These are phyloP conservation scores for Euspilapteryx auroguttella DNA, from an alignment of 2,888 invertebrate genomes.

Conservation along the genomic window DNA sequence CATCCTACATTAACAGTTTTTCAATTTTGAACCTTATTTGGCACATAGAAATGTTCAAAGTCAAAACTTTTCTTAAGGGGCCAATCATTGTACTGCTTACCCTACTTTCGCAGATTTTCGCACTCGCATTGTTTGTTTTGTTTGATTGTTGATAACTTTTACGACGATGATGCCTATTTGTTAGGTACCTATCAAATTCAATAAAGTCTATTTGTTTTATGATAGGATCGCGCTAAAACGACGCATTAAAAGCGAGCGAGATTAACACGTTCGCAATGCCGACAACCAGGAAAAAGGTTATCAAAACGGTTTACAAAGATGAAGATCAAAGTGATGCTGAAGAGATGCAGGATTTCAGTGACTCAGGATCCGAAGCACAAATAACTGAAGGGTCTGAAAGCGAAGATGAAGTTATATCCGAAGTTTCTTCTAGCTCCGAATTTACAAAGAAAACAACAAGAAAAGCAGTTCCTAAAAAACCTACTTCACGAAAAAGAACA, in stretches of 20 bases:
- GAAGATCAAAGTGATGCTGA: slow-evolving; percentile 30
- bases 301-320: slow-evolving; percentile 44
- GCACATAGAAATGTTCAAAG: no score
- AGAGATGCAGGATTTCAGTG: slow-evolving; percentile 40
- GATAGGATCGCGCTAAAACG: no score
- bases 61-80: no score
- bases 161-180: neutral
- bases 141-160: neutral
- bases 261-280: slow-evolving; percentile 36
- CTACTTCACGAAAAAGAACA: neutral
- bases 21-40: no score
- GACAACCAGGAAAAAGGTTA: slow-evolving; percentile 36
- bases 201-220: no score
- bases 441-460: neutral
- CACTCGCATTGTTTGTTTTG: no score
- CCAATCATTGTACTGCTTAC: no score
- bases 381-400: slow-evolving; percentile 32
- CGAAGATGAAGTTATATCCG: slow-evolving; percentile 16
- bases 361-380: slow-evolving; percentile 52
- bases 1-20: no score
- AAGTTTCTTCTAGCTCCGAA: slow-evolving; percentile 1
- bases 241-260: no score
- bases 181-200: no score
- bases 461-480: neutral
- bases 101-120: neutral